Conservation (phyloP, 2,888 invertebrate species). For the Ophonus ardosiacus region DNA sequence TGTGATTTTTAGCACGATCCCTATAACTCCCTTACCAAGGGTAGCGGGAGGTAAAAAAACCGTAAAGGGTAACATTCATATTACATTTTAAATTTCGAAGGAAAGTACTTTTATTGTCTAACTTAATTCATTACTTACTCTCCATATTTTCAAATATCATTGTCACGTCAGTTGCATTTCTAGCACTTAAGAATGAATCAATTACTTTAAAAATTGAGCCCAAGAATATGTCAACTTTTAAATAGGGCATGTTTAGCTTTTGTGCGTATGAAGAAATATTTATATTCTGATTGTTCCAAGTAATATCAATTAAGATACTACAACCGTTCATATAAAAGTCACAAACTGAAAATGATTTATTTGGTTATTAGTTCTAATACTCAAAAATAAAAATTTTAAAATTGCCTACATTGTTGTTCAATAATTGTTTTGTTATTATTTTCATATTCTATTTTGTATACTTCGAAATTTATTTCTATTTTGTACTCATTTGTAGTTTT, state of each 20-base stretch:
- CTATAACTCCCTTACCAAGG: too few species aligned
- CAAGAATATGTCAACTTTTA: conserved; percentile 39
- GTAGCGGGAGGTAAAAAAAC: too few species aligned
- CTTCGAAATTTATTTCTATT: neutral
- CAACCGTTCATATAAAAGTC: conserved; percentile 23
- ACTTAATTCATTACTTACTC: conserved; percentile 1
- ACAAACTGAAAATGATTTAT: conserved; percentile 28
- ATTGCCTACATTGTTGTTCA: neutral
- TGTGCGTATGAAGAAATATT: neutral
- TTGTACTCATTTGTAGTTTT: neutral
- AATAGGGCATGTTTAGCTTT: conserved; percentile 11
- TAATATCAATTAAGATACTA: conserved; percentile 21
- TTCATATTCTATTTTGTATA: conserved; percentile 7
- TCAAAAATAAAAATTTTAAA: neutral
- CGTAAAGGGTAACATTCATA: too few species aligned
- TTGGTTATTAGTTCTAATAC: neutral
- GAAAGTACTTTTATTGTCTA: neutral
- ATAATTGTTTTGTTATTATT: conserved; percentile 11
- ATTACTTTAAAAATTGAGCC: conserved; percentile 9
- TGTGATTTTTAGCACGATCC: too few species aligned
- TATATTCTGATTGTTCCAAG: conserved; percentile 23
- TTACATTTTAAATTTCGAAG: too few species aligned
- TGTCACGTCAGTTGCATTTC: conserved; percentile 44
- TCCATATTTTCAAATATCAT: conserved; percentile 36
- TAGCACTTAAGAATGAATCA: conserved; percentile 24